Evolutionary conservation across 2,888 invertebrate species (phyloP).

Genomic region (Pachydiplax longipennis): DNA sequence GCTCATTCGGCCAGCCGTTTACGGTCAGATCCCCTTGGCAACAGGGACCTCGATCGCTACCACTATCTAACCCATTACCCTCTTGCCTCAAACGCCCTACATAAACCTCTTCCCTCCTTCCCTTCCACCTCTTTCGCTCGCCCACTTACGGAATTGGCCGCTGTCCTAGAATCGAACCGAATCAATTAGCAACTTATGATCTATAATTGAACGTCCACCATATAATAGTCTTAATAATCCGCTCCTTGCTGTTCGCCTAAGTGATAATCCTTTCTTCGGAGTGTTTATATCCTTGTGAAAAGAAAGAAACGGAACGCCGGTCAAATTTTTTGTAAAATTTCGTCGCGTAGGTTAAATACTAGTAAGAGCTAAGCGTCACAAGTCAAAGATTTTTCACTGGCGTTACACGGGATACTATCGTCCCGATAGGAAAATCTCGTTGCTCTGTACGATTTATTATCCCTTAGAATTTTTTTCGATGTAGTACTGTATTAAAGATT

Average conservation of each 20-base stretch:
- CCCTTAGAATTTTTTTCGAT: too few species aligned
- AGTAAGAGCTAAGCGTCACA: too few species aligned
- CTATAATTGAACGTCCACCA: neutral
- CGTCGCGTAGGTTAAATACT: too few species aligned
- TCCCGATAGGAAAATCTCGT: too few species aligned
- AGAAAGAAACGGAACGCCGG: too few species aligned
- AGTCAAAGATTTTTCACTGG: too few species aligned
- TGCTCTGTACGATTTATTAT: too few species aligned
- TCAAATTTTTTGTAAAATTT: too few species aligned
- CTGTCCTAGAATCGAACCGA: constrained; percentile 19
- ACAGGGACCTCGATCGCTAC: constrained; percentile 6
- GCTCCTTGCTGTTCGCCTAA: neutral
- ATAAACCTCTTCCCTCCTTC: neutral
- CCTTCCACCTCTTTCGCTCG: neutral
- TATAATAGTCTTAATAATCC: neutral
- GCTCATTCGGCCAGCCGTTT: neutral
- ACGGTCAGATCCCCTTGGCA: constrained; percentile 33
- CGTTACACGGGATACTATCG: too few species aligned
- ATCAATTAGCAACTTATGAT: neutral
- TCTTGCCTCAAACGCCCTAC: constrained; percentile 7
- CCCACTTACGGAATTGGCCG: neutral
- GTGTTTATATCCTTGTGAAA: too few species aligned
- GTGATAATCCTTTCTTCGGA: too few species aligned
- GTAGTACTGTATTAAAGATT: too few species aligned
- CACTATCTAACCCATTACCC: constrained; percentile 5